These are phyloP conservation scores for Enteromius afrohamiltoni DNA, from an alignment of 2,797 vertebrate genomes.

Conservation along the genomic window DNA sequence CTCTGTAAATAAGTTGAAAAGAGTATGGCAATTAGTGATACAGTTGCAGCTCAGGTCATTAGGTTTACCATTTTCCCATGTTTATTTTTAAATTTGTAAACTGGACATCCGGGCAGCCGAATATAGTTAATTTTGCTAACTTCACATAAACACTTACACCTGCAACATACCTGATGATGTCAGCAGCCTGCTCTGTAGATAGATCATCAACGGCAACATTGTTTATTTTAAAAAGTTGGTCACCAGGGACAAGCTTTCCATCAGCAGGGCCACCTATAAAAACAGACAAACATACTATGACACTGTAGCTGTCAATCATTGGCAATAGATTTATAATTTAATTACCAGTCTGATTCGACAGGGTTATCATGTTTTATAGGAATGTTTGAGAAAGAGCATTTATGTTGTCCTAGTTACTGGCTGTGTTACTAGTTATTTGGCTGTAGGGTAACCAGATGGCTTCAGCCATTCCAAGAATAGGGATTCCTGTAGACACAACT, in stretches of 20 bases:
- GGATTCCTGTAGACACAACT: conserved; percentile 28
- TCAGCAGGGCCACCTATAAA: conserved; percentile 59
- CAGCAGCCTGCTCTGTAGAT: conserved; percentile 82
- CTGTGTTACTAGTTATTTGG: neutral
- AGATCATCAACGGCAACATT: conserved; percentile 79
- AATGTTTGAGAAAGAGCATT: conserved; percentile 8
- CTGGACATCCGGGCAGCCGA: neutral
- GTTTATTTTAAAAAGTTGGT: conserved; percentile 91
- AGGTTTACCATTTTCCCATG: neutral
- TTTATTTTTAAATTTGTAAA: neutral
- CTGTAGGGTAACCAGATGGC: conserved; percentile 47
- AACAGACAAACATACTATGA: conserved; percentile 48
- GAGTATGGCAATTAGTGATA: neutral
- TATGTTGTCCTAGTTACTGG: conserved; percentile 16
- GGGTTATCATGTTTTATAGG: neutral
- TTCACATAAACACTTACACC: neutral
- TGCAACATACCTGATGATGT: conserved; percentile 73
- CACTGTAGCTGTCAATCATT: neutral
- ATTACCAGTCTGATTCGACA: neutral
- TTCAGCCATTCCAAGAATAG: conserved; percentile 17
- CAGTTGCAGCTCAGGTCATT: neutral
- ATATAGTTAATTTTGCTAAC: neutral
- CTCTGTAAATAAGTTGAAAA: conserved; percentile 76
- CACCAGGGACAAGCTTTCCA: conserved; percentile 78
- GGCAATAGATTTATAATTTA: neutral